These are phyloP conservation scores for Xenentodon cancila DNA, from an alignment of 2,797 vertebrate genomes.

Conservation along the genomic window DNA sequence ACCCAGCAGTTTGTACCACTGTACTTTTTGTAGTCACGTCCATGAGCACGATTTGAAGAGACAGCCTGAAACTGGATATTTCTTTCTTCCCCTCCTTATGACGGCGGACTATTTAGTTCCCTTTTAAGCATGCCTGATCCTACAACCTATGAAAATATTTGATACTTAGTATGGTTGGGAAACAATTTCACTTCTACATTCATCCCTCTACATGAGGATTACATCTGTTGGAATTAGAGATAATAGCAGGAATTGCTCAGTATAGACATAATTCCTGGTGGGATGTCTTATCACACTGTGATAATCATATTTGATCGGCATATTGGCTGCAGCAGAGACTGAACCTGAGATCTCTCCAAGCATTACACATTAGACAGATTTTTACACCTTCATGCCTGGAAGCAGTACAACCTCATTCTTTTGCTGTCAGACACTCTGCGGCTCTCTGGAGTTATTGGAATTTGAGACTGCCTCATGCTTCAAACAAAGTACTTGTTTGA, in stretches of 20 bases:
- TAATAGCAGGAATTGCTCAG: neutral
- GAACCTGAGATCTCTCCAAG: slow-evolving; percentile 33
- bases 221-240: neutral
- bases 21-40: neutral
- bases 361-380: slow-evolving; percentile 34
- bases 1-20: neutral
- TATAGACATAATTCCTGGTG: neutral
- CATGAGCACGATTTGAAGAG: neutral
- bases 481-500: slow-evolving; percentile 41
- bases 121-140: neutral
- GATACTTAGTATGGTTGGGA: neutral
- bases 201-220: no score
- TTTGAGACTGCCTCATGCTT: slow-evolving; percentile 48
- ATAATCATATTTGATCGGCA: slow-evolving; percentile 35
- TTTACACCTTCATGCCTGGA: slow-evolving; percentile 42
- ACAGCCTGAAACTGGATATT: no score
- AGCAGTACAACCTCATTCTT: slow-evolving; percentile 46
- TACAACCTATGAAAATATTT: neutral
- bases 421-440: slow-evolving; percentile 33
- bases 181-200: no score
- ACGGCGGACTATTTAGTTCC: neutral
- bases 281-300: slow-evolving; percentile 4
- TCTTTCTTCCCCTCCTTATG: no score
- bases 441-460: slow-evolving; percentile 50
- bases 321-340: slow-evolving; percentile 21